These are phyloP conservation scores for Trachelipus rathkii DNA, from an alignment of 1,140 invertebrate species.

Conservation along the genomic window DNA sequence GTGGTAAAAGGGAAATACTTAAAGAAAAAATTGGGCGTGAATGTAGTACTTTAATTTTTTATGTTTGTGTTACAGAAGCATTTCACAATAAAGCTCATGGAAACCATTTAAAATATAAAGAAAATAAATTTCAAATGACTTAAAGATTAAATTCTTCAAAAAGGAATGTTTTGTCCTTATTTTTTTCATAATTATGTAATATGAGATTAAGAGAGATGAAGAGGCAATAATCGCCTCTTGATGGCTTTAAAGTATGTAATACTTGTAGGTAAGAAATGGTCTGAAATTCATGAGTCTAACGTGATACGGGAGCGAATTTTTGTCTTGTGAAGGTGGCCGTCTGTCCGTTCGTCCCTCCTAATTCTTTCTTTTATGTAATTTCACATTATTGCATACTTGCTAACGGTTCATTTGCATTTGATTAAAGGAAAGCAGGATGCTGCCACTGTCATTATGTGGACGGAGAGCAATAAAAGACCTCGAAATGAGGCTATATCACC, in stretches of 20 bases:
- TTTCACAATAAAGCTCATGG: no score
- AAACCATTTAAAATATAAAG: no score
- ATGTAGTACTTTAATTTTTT: no score
- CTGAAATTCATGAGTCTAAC: background rate
- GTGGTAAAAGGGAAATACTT: no score
- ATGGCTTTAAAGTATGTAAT: constrained; percentile 2
- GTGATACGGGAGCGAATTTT: background rate
- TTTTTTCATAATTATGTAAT: no score
- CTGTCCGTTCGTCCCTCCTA: background rate
- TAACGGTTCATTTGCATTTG: constrained; percentile 12
- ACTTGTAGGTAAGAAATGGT: background rate
- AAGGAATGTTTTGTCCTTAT: no score
- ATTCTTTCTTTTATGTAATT: background rate
- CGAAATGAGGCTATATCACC: background rate
- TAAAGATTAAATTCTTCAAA: no score
- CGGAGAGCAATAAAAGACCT: background rate
- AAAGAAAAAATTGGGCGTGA: no score
- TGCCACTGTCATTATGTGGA: constrained; percentile 4
- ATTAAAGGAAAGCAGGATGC: constrained; percentile 10
- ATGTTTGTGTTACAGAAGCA: no score
- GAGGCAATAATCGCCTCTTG: no score
- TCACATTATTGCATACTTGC: constrained; percentile 4
- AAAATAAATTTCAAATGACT: no score
- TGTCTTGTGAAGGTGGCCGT: background rate
- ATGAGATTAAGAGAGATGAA: no score